These are phyloP conservation scores for Drosophila albomicans DNA, from an alignment of 1,140 invertebrate genomes.

Conservation along the genomic window DNA sequence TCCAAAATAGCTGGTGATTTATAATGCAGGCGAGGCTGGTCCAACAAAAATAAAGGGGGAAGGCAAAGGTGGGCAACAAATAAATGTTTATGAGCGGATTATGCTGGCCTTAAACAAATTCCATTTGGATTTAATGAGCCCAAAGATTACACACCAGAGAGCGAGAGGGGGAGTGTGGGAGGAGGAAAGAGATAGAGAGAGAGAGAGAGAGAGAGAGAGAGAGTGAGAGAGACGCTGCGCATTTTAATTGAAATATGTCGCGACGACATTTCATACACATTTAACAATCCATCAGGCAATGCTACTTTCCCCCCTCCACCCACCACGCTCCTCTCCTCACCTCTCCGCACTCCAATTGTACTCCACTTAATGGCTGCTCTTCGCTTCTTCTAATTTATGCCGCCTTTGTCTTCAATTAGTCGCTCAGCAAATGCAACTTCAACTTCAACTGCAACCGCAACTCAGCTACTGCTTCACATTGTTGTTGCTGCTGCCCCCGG, in stretches of 20 bases:
- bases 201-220: background rate
- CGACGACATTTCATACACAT: constrained; percentile 56
- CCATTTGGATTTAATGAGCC: constrained; percentile 63
- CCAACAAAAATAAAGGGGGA: constrained; percentile 1
- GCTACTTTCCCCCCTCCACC: background rate
- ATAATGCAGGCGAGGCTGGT: constrained; percentile 13
- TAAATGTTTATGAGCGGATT: constrained; percentile 66
- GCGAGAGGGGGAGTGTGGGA: too few species aligned
- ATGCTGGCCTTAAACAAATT: constrained; percentile 55
- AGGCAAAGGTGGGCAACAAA: constrained; percentile 26
- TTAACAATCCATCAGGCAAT: constrained; percentile 58
- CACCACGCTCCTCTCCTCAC: background rate
- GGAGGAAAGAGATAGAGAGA: too few species aligned
- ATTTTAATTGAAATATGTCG: constrained; percentile 67
- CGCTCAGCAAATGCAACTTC: constrained; percentile 34
- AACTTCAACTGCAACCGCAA: constrained; percentile 1
- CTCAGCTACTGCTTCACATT: background rate
- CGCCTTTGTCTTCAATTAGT: constrained; percentile 62
- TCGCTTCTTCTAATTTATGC: constrained; percentile 52
- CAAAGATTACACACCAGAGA: constrained; percentile 30
- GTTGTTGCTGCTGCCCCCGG: constrained; percentile 17
- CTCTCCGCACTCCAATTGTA: background rate
- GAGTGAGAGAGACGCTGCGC: background rate
- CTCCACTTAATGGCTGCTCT: constrained; percentile 56
- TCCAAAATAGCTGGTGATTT: constrained; percentile 45